Evolutionary conservation across 1,140 invertebrate species (phyloP), one percentile per base, ranked within the genome.

Genomic region (Pseudomyrmex flavicornis): DNA sequence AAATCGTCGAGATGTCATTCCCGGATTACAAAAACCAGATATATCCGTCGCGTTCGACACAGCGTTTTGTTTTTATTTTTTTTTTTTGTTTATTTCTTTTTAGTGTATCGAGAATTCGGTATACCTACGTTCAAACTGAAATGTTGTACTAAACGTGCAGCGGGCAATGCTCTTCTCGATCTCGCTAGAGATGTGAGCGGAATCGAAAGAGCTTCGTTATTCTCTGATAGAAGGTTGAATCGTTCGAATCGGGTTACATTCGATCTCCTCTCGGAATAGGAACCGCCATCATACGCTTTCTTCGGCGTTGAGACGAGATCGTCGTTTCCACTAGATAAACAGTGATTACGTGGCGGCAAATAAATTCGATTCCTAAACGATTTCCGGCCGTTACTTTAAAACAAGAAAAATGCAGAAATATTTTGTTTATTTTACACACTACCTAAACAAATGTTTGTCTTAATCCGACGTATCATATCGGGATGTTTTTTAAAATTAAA

Each of bases 191-290:
- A 83, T 76, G 84, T 22, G 82, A 65, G 26, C 46, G 66, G 82
- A 83, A 85, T 85, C 70, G 82, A 77, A 72, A 85, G 59, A 54
- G 66, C 80, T 70, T 83, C 84, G 84, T 85, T 85, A 85, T 35
- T 35, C 48, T 26, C 50, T 65, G 46, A 58, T 52, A 58, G 26
- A 61, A 22, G 17, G 44, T 46, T 54, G 52, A 56, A 74, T 68
- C 63, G 26, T 8, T 61, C 56, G 46, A 83, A 85, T 82, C 69
- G 48, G 62, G 69, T 73, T 66, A 46, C 69, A 58, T 74, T 85
- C 77, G 68, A 74, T 79, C 73, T 72, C 52, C 65, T 7, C 63
- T 68, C 54, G 26, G 10, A 58, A 56, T 17, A 50, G 50, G 10
- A 5, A 54, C 50, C 72, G n/a, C 72, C 26, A 2, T 68, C 82